Percentiles rank a stretch among this genome's conserved stretches.
Evolutionary conservation across 2,113 vertebrate species (phyloP).

Genomic region (Aplodontia rufa): DNA sequence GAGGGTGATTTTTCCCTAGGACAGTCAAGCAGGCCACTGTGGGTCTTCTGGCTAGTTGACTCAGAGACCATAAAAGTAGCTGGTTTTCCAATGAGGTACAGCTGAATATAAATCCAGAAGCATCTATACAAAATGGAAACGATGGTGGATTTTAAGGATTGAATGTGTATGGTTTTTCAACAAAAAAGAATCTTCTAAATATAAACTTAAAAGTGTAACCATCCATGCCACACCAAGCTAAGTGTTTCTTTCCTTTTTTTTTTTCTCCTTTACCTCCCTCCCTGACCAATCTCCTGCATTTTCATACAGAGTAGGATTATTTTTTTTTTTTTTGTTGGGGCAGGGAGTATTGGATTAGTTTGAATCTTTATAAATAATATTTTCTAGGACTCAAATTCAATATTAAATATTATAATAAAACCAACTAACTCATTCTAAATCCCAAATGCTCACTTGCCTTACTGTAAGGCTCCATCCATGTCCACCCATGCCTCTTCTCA

Average conservation of each 20-base stretch:
- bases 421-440: not conserved
- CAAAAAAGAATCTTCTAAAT: not conserved
- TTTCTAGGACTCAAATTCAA: conserved; percentile 78
- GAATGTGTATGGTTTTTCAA: not conserved
- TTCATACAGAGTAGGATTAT: not conserved
- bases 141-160: conserved; percentile 7
- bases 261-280: not conserved
- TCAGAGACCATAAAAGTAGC: conserved; percentile 15
- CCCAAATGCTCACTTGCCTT: not conserved
- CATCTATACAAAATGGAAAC: not conserved
- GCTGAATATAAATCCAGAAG: conserved; percentile 2
- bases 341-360: conserved; percentile 60
- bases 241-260: not conserved
- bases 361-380: conserved; percentile 71
- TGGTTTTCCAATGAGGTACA: not conserved
- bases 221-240: not conserved
- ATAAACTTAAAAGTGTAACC: not conserved
- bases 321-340: not conserved
- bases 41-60: conserved; percentile 8
- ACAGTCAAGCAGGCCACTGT: not conserved
- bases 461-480: too few relatives aligned
- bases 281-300: not conserved
- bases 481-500: not conserved
- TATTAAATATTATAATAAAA: conserved; percentile 74
- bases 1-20: not conserved